These are phyloP conservation scores for Catharus minimus DNA, from an alignment of 2,113 vertebrate species.

Conservation along the genomic window DNA sequence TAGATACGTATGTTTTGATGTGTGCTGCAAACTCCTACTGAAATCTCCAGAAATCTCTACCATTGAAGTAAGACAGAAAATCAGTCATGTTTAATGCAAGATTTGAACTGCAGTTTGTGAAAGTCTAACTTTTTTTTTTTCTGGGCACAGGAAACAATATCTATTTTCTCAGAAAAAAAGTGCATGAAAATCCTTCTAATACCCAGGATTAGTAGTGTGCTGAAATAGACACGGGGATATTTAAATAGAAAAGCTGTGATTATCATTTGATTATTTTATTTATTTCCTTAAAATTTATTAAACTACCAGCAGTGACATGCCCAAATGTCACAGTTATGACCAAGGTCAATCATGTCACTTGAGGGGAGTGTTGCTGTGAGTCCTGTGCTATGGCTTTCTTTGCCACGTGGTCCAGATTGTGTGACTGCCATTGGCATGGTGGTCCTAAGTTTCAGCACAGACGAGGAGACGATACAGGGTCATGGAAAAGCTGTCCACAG, in stretches of 20 bases:
- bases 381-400: neutral
- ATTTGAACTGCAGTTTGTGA: neutral
- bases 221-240: fast-evolving
- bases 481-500: neutral
- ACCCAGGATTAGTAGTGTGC: neutral
- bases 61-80: neutral
- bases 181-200: neutral
- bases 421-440: neutral
- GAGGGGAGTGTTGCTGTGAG: neutral
- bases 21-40: neutral
- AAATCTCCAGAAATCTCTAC: neutral
- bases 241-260: neutral
- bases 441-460: neutral
- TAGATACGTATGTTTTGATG: neutral
- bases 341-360: neutral
- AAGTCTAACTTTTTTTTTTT: neutral
- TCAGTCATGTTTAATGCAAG: neutral
- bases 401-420: too few relatives aligned
- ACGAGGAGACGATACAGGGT: neutral
- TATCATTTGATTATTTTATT: neutral
- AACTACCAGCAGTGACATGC: neutral
- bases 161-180: neutral
- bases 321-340: neutral
- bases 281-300: neutral
- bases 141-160: neutral